Evolutionary conservation across 2,113 vertebrate genomes (phyloP).

Genomic region (Carollia perspicillata): DNA sequence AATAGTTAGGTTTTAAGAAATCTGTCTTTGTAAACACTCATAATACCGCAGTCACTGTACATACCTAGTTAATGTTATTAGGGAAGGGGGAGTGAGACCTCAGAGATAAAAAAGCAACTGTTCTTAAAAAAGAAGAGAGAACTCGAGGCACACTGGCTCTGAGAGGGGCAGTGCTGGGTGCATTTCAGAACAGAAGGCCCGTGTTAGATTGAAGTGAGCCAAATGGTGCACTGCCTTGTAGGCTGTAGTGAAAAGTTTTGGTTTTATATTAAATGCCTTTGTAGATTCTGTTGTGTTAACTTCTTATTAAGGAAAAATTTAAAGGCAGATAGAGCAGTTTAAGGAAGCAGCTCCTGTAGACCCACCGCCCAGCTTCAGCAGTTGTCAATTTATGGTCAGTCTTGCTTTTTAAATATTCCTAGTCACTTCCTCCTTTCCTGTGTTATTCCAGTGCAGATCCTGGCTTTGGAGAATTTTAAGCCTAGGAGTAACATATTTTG

Average conservation of each 20-base stretch:
- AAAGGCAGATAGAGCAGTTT: background rate
- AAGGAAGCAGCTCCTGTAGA: background rate
- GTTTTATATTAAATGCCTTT: background rate
- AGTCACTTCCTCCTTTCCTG: background rate
- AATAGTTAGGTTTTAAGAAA: background rate
- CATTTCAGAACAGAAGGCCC: background rate
- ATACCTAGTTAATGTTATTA: background rate
- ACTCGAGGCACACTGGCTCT: background rate
- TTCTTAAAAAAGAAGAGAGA: background rate
- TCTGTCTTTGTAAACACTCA: too few species aligned
- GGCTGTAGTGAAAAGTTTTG: background rate
- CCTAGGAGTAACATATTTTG: background rate
- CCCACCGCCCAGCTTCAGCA: background rate
- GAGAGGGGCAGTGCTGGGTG: background rate
- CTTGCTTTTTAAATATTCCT: background rate
- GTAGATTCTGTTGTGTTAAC: background rate
- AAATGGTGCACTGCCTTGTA: rapidly evolving
- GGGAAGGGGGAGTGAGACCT: background rate
- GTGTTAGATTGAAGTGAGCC: background rate
- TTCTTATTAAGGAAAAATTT: background rate
- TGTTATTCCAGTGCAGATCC: background rate
- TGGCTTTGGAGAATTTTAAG: conserved; percentile 1
- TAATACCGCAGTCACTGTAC: background rate
- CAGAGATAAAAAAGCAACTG: background rate
- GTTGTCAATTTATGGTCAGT: background rate